Evolutionary conservation across 2,113 vertebrate species (phyloP).

Genomic region (Poecile atricapillus): DNA sequence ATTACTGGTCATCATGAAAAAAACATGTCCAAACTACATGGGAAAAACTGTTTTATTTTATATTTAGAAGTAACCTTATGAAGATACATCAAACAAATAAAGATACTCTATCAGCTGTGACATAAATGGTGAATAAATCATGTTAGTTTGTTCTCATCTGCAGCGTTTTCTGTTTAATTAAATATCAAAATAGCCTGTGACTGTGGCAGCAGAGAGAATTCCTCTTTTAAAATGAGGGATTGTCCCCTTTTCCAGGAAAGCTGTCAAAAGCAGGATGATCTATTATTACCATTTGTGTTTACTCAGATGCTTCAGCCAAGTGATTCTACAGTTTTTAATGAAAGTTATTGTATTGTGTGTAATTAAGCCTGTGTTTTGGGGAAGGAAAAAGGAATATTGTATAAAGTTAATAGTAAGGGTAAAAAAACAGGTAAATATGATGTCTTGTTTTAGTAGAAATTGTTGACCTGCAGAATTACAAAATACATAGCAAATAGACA

Average conservation of each 20-base stretch:
- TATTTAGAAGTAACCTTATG: not conserved
- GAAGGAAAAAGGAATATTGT: not conserved
- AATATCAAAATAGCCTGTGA: not conserved
- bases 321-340: not conserved
- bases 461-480: not conserved
- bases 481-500: not conserved
- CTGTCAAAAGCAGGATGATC: not conserved
- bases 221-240: not conserved
- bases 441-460: not conserved
- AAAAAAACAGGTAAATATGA: not conserved
- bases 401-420: not conserved
- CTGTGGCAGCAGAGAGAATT: not conserved
- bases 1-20: not conserved
- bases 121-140: not conserved
- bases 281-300: not conserved
- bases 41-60: not conserved
- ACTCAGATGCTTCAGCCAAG: not conserved
- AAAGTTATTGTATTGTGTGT: not conserved
- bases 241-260: not conserved
- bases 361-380: not conserved
- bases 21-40: not conserved
- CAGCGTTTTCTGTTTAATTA: not conserved
- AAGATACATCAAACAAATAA: not conserved
- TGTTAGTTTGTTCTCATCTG: not conserved
- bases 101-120: not conserved